Percentiles rank a stretch among this genome's conserved stretches.
Conservation (phyloP, 2,797 vertebrate species). For the Sebastes vulpes region DNA sequence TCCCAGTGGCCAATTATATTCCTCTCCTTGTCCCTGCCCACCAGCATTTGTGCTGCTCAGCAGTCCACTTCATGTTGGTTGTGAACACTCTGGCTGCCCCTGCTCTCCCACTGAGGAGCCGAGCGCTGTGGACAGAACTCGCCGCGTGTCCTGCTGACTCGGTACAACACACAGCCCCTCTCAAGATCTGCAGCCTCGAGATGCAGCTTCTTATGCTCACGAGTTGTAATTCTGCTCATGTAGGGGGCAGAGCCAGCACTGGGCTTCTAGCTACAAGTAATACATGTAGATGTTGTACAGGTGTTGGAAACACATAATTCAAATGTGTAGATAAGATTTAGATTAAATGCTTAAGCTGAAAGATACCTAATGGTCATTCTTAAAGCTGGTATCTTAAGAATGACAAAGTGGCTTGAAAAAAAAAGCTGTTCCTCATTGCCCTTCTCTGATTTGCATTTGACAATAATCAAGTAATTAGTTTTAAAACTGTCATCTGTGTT, state of each 20-base stretch:
- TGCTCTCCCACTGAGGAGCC: conserved; percentile 67
- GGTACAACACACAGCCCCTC: conserved; percentile 41
- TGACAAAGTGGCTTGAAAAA: not conserved
- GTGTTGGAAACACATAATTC: not conserved
- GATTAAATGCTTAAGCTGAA: not conserved
- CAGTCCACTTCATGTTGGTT: conserved; percentile 74
- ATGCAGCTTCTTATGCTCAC: conserved; percentile 27
- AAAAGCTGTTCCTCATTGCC: too few species aligned
- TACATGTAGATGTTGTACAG: not conserved
- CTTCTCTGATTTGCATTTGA: too few species aligned
- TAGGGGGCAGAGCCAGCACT: not conserved
- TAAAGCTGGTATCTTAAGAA: not conserved
- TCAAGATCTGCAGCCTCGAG: conserved; percentile 43
- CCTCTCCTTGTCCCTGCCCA: conserved; percentile 74
- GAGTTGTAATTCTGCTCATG: conserved; percentile 4
- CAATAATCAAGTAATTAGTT: too few species aligned
- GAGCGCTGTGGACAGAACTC: conserved; percentile 63
- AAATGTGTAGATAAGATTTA: not conserved
- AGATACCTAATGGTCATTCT: not conserved
- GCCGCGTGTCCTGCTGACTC: conserved; percentile 56
- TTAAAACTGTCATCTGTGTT: too few species aligned
- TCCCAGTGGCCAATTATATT: conserved; percentile 82
- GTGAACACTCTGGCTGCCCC: conserved; percentile 58
- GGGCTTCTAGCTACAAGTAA: not conserved
- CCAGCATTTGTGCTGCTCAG: conserved; percentile 73